Evolutionary conservation across 2,113 vertebrate species (phyloP).

Genomic region (Pycnonotus jocosus): DNA sequence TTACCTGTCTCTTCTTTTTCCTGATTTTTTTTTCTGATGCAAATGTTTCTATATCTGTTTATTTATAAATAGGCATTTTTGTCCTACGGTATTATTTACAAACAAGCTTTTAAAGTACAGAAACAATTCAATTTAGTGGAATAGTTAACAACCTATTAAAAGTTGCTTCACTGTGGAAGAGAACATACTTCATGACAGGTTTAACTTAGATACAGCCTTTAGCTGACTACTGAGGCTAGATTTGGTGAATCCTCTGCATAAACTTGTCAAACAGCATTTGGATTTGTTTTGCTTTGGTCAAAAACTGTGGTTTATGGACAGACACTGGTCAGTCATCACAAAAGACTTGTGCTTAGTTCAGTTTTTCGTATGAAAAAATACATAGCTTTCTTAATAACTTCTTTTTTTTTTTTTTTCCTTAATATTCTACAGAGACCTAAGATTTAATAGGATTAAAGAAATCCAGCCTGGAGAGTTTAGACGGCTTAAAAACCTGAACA

Average conservation of each 20-base stretch:
- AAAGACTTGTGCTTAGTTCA: not conserved
- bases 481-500: constrained; percentile 91
- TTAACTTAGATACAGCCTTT: not conserved
- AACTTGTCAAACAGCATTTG: not conserved
- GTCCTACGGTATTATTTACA: not conserved
- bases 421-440: constrained; percentile 82
- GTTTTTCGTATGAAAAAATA: not conserved
- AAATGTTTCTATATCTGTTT: not conserved
- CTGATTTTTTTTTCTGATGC: not conserved
- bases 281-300: not conserved
- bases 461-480: constrained; percentile 88
- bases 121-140: not conserved
- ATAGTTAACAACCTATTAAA: not conserved
- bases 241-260: not conserved
- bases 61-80: not conserved
- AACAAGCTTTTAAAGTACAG: not conserved
- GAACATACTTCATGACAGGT: not conserved
- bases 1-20: not conserved
- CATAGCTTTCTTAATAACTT: not conserved
- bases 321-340: not conserved
- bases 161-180: not conserved
- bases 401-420: not conserved
- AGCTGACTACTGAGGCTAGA: not conserved
- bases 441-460: constrained; percentile 98
- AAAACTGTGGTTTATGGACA: not conserved